These are phyloP conservation scores for Patella vulgata DNA, from an alignment of 1,140 invertebrate genomes.

Conservation along the genomic window DNA sequence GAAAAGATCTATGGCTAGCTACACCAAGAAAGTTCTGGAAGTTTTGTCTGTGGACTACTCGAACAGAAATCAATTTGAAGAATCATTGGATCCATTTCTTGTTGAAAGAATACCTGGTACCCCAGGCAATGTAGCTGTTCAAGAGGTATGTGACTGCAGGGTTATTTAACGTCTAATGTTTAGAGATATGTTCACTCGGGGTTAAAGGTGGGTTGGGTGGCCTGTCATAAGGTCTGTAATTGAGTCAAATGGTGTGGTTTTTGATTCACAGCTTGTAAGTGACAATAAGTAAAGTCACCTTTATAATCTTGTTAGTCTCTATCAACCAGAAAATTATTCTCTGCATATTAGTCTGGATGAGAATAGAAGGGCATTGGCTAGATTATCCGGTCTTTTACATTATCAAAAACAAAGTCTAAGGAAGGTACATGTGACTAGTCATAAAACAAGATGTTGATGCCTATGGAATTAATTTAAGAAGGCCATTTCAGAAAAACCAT, in stretches of 20 bases:
- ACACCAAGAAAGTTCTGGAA: constrained; percentile 13
- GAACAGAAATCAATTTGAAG: no score
- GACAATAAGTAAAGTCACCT: background rate
- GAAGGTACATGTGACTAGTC: no score
- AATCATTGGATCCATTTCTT: constrained; percentile 37
- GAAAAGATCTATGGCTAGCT: constrained; percentile 8
- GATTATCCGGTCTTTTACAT: no score
- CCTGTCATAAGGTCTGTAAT: no score
- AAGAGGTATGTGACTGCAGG: constrained; percentile 33
- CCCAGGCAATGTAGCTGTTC: constrained; percentile 33
- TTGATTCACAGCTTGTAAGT: constrained; percentile 1
- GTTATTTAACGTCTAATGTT: background rate
- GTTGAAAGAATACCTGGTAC: constrained; percentile 44
- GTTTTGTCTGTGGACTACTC: constrained; percentile 17
- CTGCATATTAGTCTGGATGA: constrained; percentile 3
- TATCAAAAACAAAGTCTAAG: no score
- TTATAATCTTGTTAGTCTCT: background rate
- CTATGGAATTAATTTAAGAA: no score
- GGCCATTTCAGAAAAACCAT: no score
- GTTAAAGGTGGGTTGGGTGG: background rate
- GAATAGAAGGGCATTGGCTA: no score
- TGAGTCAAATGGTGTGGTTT: no score
- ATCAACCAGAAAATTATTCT: background rate
- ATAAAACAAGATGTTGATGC: no score
- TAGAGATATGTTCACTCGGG: background rate